These are phyloP conservation scores for Anolis apletophallus DNA, from an alignment of 2,797 vertebrate species.

Conservation along the genomic window DNA sequence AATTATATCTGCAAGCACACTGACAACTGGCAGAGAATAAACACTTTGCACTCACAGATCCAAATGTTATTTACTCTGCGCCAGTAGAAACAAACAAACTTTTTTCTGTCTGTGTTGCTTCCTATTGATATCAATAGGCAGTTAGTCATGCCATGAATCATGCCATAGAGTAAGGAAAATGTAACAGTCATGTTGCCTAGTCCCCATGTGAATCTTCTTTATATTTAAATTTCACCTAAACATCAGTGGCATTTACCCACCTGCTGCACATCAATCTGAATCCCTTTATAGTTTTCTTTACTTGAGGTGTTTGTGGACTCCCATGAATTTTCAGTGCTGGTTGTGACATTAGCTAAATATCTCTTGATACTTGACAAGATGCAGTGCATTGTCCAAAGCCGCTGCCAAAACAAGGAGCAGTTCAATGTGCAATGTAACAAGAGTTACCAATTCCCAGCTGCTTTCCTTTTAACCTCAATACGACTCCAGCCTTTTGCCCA, in stretches of 20 bases:
- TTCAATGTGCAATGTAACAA: slow-evolving; percentile 62
- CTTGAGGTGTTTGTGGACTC: slow-evolving; percentile 44
- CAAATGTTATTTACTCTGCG: neutral
- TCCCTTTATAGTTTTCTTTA: slow-evolving; percentile 31
- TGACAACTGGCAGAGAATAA: neutral
- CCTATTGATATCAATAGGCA: neutral
- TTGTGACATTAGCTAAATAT: slow-evolving; percentile 60
- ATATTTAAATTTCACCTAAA: neutral
- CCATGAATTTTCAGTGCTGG: slow-evolving; percentile 49
- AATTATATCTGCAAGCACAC: neutral
- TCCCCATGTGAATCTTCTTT: slow-evolving; percentile 27
- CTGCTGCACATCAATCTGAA: neutral
- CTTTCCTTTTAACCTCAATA: slow-evolving; percentile 70
- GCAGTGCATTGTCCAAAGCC: slow-evolving; percentile 52
- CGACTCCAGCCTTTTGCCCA: slow-evolving; percentile 54
- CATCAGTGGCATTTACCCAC: slow-evolving; percentile 10
- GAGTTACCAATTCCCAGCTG: slow-evolving; percentile 59
- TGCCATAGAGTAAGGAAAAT: neutral
- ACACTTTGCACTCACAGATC: neutral
- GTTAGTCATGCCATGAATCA: too few relatives aligned
- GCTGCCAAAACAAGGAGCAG: slow-evolving; percentile 35
- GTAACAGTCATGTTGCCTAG: neutral
- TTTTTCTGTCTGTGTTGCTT: neutral
- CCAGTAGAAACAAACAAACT: neutral
- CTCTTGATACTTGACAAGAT: slow-evolving; percentile 52